These are phyloP conservation scores for Picus viridis DNA, from an alignment of 2,797 vertebrate genomes.

Conservation along the genomic window DNA sequence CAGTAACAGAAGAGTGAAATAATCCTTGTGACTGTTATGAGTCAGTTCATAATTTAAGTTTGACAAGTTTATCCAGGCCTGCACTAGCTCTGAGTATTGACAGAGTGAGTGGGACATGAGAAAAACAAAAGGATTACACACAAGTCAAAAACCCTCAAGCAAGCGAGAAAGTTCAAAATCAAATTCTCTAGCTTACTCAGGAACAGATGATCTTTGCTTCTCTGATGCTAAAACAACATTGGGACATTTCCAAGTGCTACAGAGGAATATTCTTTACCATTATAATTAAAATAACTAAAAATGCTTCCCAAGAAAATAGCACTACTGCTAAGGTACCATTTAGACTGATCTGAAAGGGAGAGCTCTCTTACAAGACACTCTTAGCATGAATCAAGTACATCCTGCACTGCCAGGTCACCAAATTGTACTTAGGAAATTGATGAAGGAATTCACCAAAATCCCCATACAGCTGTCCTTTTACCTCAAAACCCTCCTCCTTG, in stretches of 20 bases:
- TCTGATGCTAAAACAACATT: background rate
- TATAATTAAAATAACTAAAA: background rate
- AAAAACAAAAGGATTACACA: background rate
- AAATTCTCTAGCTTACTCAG: background rate
- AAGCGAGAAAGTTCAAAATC: background rate
- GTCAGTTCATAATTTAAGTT: background rate
- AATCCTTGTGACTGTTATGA: background rate
- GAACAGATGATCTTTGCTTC: background rate
- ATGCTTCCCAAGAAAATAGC: background rate
- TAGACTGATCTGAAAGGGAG: background rate
- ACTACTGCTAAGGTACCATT: background rate
- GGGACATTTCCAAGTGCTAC: background rate
- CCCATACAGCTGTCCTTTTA: background rate
- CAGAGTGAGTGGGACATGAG: background rate
- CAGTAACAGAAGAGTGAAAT: background rate
- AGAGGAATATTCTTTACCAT: background rate
- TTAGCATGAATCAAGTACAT: background rate
- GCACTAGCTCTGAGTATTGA: background rate
- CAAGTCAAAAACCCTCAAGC: background rate
- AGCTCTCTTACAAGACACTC: background rate
- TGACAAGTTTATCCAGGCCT: background rate
- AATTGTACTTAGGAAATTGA: background rate
- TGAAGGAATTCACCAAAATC: background rate
- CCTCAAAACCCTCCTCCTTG: background rate
- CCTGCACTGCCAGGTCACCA: background rate